These are phyloP conservation scores for Brachionus paranguensis DNA, from an alignment of 1,140 invertebrate genomes.

Conservation along the genomic window DNA sequence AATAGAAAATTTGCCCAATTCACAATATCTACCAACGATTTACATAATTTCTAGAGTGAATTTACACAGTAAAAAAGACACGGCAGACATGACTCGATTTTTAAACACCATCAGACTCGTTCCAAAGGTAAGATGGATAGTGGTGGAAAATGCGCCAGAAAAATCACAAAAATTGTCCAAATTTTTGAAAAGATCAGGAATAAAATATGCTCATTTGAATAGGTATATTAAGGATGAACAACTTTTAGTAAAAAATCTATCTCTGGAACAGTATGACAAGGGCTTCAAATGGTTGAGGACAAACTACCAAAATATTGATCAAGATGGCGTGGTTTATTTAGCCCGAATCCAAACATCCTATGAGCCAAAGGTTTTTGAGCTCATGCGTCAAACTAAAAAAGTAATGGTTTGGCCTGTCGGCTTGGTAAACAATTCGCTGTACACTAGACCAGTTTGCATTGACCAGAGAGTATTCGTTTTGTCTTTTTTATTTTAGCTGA, in stretches of 20 bases:
- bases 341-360: background rate
- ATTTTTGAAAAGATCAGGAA: background rate
- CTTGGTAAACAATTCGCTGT: background rate
- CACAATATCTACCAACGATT: background rate
- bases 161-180: background rate
- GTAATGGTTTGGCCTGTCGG: background rate
- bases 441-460: background rate
- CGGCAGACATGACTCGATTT: background rate
- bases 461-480: background rate
- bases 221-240: background rate
- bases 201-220: background rate
- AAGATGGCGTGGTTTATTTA: background rate
- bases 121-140: background rate
- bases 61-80: background rate
- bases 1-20: background rate
- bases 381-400: background rate
- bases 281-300: background rate
- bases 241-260: background rate
- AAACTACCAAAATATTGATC: background rate
- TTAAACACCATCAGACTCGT: background rate
- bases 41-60: background rate
- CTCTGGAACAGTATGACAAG: background rate
- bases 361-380: background rate
- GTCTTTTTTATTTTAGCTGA: background rate
- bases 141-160: background rate